Evolutionary conservation across 2,797 vertebrate genomes (phyloP).

Genomic region (Clarias laeviceps): DNA sequence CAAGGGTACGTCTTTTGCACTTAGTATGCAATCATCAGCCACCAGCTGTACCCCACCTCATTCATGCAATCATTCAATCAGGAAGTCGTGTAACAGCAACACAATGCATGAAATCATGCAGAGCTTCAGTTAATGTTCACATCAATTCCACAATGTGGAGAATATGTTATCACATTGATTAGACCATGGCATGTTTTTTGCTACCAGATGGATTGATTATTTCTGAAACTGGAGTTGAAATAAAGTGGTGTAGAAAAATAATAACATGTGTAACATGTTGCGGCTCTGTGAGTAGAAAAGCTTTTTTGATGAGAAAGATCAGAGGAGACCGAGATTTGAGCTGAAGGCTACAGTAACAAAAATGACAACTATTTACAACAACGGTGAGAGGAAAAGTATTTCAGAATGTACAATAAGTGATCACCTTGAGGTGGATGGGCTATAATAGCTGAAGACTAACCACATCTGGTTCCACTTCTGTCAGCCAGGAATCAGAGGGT

Average conservation of each 20-base stretch:
- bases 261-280: not conserved
- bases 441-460: not conserved
- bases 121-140: not conserved
- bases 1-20: not conserved
- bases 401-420: not conserved
- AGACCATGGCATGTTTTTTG: not conserved
- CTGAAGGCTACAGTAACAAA: not conserved
- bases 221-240: not conserved
- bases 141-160: not conserved
- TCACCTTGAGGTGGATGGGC: not conserved
- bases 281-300: not conserved
- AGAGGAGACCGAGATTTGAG: not conserved
- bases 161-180: not conserved
- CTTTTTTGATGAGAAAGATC: not conserved
- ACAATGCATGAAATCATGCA: not conserved
- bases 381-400: not conserved
- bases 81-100: not conserved
- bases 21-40: not conserved
- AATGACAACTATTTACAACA: not conserved
- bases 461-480: not conserved
- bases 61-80: not conserved
- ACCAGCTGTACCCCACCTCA: not conserved
- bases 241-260: not conserved
- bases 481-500: not conserved
- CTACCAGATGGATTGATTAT: not conserved